These are phyloP conservation scores for Chironomus striatipennis DNA, from an alignment of 1,140 invertebrate genomes.

Conservation along the genomic window DNA sequence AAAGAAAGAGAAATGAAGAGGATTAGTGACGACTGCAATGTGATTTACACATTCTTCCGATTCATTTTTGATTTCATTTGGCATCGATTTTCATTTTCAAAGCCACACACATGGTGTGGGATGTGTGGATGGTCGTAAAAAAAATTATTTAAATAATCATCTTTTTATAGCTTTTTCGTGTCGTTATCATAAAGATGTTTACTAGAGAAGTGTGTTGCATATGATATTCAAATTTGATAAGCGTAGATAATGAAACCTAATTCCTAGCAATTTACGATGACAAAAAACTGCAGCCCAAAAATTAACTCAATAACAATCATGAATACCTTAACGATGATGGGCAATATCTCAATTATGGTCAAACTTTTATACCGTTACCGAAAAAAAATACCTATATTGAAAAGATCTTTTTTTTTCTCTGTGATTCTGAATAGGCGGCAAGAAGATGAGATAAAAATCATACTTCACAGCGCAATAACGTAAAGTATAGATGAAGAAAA, in stretches of 20 bases:
- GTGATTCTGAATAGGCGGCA: not conserved
- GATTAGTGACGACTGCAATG: no score
- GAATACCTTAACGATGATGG: no score
- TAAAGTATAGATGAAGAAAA: not conserved
- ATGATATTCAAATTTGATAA: no score
- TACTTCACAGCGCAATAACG: not conserved
- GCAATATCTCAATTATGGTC: not conserved
- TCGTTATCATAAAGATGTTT: no score
- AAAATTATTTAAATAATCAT: not conserved
- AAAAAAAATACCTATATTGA: not conserved
- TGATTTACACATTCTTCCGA: not conserved
- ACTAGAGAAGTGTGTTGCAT: no score
- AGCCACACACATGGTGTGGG: slow-evolving; percentile 3
- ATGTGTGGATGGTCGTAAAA: not conserved
- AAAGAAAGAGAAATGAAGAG: no score
- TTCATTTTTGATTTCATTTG: not conserved
- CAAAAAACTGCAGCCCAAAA: no score
- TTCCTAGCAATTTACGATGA: no score
- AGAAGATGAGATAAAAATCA: slow-evolving; percentile 9
- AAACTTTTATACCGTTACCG: not conserved
- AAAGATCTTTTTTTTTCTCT: not conserved
- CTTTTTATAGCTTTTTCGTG: not conserved
- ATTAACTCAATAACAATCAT: no score
- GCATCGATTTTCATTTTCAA: not conserved
- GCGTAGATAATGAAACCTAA: no score